Conservation (phyloP, 2,888 invertebrate species). For the Darwinula stevensoni region DNA sequence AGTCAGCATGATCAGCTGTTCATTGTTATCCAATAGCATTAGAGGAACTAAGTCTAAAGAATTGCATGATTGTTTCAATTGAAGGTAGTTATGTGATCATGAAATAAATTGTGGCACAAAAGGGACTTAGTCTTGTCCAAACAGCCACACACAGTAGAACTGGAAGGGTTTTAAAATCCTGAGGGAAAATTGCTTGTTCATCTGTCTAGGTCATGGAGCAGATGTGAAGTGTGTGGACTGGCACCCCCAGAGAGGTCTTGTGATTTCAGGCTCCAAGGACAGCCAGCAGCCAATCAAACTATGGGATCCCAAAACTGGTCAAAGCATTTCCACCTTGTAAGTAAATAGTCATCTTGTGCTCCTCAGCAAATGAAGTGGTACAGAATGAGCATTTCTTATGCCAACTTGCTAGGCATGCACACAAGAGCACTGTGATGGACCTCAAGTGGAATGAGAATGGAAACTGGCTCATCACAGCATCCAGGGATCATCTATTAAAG, state of each 20-base stretch:
- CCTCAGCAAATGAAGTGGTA: background rate
- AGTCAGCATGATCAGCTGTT: too few species aligned
- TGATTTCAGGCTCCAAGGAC: constrained; percentile 96
- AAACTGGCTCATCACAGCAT: constrained; percentile 96
- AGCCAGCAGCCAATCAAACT: constrained; percentile 97
- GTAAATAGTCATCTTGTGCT: constrained; percentile 14
- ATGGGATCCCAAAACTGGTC: constrained; percentile 94
- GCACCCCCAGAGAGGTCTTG: constrained; percentile 91
- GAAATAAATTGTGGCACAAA: too few species aligned
- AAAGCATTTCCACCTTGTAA: constrained; percentile 72
- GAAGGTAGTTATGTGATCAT: too few species aligned
- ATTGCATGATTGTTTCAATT: too few species aligned
- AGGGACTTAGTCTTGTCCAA: too few species aligned
- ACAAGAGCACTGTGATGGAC: constrained; percentile 98
- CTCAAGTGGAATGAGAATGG: constrained; percentile 98
- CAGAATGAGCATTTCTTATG: background rate
- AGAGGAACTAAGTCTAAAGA: too few species aligned
- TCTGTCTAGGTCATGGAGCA: constrained; percentile 54
- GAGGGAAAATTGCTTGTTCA: constrained; percentile 4
- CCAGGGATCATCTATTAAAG: constrained; percentile 84
- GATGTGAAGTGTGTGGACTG: constrained; percentile 98
- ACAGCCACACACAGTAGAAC: too few species aligned
- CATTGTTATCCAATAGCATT: too few species aligned
- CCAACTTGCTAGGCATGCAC: constrained; percentile 42
- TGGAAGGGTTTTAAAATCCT: too few species aligned